Percentiles rank a stretch among this genome's conserved stretches.
Conservation (phyloP, 2,113 vertebrate species). For the Pardalotus punctatus region DNA sequence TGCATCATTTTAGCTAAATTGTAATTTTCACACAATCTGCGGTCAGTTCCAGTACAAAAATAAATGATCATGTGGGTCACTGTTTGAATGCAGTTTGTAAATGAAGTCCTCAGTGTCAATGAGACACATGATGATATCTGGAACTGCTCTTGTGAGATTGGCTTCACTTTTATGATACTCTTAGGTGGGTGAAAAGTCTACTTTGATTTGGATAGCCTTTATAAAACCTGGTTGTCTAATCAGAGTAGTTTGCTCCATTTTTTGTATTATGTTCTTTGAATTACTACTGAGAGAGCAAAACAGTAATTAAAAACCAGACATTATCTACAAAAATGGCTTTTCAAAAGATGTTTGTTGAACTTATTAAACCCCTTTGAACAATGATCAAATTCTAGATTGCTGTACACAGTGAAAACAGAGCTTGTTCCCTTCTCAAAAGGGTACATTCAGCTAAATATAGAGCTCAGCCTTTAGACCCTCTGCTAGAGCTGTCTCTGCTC, state of each 20-base stretch:
- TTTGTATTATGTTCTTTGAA: not conserved
- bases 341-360: not conserved
- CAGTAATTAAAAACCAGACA: not conserved
- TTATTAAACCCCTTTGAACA: not conserved
- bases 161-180: not conserved
- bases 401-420: not conserved
- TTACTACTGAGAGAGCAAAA: not conserved
- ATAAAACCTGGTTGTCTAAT: not conserved
- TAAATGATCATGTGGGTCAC: not conserved
- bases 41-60: not conserved
- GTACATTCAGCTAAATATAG: not conserved
- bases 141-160: not conserved
- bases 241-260: not conserved
- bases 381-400: not conserved
- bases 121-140: not conserved
- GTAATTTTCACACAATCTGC: not conserved
- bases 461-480: not conserved
- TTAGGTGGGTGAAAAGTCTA: not conserved
- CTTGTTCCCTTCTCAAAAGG: not conserved
- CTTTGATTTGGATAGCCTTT: not conserved
- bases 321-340: not conserved
- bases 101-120: not conserved
- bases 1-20: not conserved
- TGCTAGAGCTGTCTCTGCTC: not conserved
- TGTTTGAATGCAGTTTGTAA: not conserved